Evolutionary conservation across 1,140 invertebrate genomes (phyloP).

Genomic region (Caerostris extrusa): DNA sequence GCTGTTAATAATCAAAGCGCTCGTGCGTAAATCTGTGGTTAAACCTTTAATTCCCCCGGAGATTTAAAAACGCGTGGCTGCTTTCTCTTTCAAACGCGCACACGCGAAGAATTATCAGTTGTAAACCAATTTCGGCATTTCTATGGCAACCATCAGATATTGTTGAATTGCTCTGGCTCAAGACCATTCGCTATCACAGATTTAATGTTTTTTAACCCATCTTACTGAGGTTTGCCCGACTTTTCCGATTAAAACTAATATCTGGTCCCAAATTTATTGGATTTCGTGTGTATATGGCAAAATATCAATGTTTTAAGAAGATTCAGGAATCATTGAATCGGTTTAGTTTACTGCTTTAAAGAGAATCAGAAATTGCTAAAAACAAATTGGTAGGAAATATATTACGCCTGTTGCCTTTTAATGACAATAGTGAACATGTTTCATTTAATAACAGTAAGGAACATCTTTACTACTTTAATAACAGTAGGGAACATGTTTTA

Average conservation of each 20-base stretch:
- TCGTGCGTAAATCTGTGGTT: constrained; percentile 60
- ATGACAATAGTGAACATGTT: no score
- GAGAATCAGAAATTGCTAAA: no score
- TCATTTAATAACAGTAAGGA: no score
- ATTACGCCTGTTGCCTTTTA: no score
- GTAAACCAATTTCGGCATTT: constrained; percentile 9
- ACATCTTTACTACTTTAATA: no score
- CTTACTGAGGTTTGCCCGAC: neutral
- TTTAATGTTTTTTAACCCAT: neutral
- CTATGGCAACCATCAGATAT: neutral
- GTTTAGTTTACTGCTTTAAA: no score
- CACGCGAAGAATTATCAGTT: constrained; percentile 52
- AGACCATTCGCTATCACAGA: neutral
- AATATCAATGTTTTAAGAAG: no score
- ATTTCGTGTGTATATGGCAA: neutral
- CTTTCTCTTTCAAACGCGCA: constrained; percentile 14
- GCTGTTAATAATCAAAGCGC: constrained; percentile 62
- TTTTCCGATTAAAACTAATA: neutral
- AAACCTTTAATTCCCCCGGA: constrained; percentile 23
- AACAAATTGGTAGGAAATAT: no score
- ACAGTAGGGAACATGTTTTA: no score
- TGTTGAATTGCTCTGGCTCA: neutral
- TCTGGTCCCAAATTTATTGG: neutral
- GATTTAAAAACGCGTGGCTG: constrained; percentile 49
- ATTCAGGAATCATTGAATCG: no score